A percentile compares a stretch with the other conserved stretches of the same genome.
phyloP scores from a whole-genome alignment of 2,797 vertebrate genomes.

The Tapirus indicus region DNA sequence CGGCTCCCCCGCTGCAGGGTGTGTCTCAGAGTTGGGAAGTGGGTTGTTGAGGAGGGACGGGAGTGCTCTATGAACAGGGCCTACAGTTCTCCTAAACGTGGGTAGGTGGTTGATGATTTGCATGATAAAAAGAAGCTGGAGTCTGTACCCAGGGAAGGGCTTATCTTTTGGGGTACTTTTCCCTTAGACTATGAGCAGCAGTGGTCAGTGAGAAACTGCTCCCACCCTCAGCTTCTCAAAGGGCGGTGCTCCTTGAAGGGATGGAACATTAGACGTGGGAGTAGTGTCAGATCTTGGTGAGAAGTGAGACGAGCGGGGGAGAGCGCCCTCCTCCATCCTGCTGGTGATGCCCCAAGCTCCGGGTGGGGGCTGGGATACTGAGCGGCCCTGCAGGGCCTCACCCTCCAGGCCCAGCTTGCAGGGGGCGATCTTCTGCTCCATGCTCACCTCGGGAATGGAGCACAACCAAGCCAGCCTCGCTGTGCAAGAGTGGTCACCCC shows the following conservation, averaged over 20 bases:
- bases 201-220: background rate
- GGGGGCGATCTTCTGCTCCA: background rate
- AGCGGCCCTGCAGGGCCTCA: background rate
- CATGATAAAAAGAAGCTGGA: background rate
- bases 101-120: background rate
- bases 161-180: background rate
- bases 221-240: background rate
- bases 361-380: background rate
- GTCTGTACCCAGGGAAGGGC: background rate
- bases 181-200: background rate
- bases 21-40: background rate
- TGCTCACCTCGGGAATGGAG: background rate
- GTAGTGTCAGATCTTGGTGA: background rate
- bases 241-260: background rate
- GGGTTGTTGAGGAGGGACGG: background rate
- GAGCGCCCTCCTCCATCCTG: background rate
- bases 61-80: background rate
- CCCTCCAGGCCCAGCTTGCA: background rate
- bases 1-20: background rate
- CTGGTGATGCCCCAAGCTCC: background rate
- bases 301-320: no score
- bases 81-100: background rate
- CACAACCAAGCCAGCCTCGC: background rate
- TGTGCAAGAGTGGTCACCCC: accelerated
- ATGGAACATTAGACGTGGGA: background rate